Base-by-base conservation (phyloP, 2,113 vertebrate genomes). In the Toxostoma redivivum region DNA sequence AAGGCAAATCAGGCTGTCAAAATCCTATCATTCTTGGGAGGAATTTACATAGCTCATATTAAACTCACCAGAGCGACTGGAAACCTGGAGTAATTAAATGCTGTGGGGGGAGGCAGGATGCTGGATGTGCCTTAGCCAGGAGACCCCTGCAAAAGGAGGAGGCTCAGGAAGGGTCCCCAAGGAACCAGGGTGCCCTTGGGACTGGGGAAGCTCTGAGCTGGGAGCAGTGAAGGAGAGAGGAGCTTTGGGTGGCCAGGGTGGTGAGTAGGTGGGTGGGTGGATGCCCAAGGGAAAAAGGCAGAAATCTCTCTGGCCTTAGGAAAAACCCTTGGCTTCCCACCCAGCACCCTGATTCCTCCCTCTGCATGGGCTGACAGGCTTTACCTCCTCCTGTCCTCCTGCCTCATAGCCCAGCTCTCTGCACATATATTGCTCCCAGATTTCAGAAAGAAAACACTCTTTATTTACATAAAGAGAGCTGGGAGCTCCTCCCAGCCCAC, bases 1-100 rank as follows among this genome's bases (percentile, higher is more conserved):
- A 4, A 97, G 95, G 97, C 95, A 97, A 97, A 97, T 97, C 96
- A 97, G 86, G 88, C 91, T 90, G 95, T 97, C 97, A 97, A 76
- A 94, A 93, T 94, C 94, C 91, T 94, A 78, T 96, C 97, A 65
- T 96, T 97, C 87, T 88, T 78, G 91, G 79, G 90, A 97, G n/a
- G 91, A 97, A 97, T 97, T 96, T 97, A 86, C 96, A 95, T 94
- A 97, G 94, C 78, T 97, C 88, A 96, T 81, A 97, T 95, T 94
- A 95, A 97, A 95, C 86, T 96, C 90, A 97, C 82, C 74, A 96
- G 90, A 92, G 94, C 7, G 6, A 91, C 81, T 92, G 95, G 94
- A 94, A 97, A 95, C 94, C 97, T 69, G 86, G 76, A 95, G 88
- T 93, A 95, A 97, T 97, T 96, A 97, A 97, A 94, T 81, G 81